Base-by-base conservation (phyloP, 2,113 vertebrate genomes). In the Nothobranchius kuhntae region DNA sequence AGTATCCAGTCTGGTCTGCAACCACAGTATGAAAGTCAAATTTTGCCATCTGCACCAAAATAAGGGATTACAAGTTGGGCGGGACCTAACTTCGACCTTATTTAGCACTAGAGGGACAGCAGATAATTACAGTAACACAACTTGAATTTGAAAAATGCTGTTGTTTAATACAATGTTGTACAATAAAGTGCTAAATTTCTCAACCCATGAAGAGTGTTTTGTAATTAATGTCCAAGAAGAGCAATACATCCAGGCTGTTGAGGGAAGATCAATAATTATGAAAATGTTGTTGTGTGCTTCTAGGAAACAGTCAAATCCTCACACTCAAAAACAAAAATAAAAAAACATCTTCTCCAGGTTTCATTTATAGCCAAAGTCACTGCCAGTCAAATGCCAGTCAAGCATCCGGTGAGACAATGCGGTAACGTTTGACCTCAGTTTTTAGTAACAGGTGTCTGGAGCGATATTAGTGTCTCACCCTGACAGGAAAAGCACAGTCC, bases 41-140 rank as follows among this genome's bases (percentile, higher is more conserved):
- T 82, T 85, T 75, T 78, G 71, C 83, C 67, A 79, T 86, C 77
- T 83, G 75, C 73, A 80, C 77, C 68, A 45, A 86, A 88, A 87
- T 78, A 78, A 74, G 70, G 59, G 54, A 84, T 81, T 83, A 82
- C 78, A 80, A 56, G 56, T 70, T 68, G 61, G 66, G 40, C 54
- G 57, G 72, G 51, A 74, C 54, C 64, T 65, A 55, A 84, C 88
- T 87, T 76, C 73, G 71, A 62, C 13, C 60, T 35, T 58, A 73
- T 50, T 61, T 40, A 71, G 66, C 9, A 58, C 68, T 46, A 58
- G 61, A 38, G 67, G 57, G 77, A 62, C 59, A 65, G 66, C 7
- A 13, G 13, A 24, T 56, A 50, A 63, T 61, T 62, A 68, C 52
- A 71, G 14, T 53, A 40, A 47, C 3, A 47, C 3, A 30, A 9